Conservation (phyloP, 2,797 vertebrate genomes). For the Lutjanus campechanus region DNA sequence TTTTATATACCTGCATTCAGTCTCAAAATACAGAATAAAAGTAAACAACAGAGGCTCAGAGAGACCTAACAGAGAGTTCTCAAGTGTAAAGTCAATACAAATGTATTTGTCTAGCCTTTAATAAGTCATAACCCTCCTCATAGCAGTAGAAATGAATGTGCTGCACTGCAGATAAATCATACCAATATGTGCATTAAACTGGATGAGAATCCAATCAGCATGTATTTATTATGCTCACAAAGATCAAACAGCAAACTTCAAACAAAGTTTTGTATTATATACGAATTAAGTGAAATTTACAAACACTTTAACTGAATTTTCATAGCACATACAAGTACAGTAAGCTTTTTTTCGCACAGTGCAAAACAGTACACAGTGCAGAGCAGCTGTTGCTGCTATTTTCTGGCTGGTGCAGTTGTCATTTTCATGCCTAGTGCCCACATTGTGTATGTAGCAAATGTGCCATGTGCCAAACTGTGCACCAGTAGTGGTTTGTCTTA, state of each 20-base stretch:
- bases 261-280: neutral
- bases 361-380: no score
- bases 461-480: no score
- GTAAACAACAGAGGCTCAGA: neutral
- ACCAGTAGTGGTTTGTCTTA: no score
- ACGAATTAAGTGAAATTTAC: neutral
- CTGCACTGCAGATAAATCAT: neutral
- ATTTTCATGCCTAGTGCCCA: no score
- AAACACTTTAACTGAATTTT: neutral
- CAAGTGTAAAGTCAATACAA: neutral
- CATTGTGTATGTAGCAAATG: no score
- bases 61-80: neutral
- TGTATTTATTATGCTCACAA: neutral
- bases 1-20: slow-evolving; percentile 23
- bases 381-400: no score
- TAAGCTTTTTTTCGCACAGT: neutral
- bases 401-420: no score
- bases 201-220: neutral
- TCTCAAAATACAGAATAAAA: neutral
- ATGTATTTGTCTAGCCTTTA: neutral
- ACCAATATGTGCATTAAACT: neutral
- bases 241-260: neutral
- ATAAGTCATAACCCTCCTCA: neutral
- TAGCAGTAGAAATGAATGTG: neutral
- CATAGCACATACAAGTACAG: neutral